Conservation (phyloP, 2,888 invertebrate genomes). For the Rotaria magnacalcarata region DNA sequence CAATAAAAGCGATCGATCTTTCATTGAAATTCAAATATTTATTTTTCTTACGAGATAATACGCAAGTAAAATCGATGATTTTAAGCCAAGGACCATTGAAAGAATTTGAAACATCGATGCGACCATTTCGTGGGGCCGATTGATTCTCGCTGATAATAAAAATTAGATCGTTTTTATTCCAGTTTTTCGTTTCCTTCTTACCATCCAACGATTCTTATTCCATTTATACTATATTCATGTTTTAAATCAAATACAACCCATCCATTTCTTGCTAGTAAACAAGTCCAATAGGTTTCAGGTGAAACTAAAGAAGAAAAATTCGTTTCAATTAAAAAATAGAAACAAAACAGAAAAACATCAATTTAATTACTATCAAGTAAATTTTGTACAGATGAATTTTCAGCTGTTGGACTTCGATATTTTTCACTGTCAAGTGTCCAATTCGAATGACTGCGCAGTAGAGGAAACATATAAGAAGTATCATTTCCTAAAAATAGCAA, state of each 20-base stretch:
- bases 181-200: neutral
- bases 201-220: neutral
- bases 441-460: constrained; percentile 20
- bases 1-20: neutral
- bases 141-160: neutral
- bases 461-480: neutral
- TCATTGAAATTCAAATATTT: neutral
- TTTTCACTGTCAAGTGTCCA: constrained; percentile 24
- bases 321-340: neutral
- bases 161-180: neutral
- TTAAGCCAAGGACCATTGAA: constrained; percentile 9
- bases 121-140: neutral
- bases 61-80: constrained; percentile 2
- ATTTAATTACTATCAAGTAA: constrained; percentile 2
- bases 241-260: constrained; percentile 7
- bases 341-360: too few species aligned
- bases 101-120: neutral
- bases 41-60: neutral
- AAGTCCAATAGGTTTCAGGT: neutral
- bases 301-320: neutral
- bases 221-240: neutral
- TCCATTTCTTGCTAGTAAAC: neutral
- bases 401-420: neutral
- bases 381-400: constrained; percentile 13
- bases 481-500: neutral